These are phyloP conservation scores for Scaptomyza hsui DNA, from an alignment of 1,140 invertebrate species.

Conservation along the genomic window DNA sequence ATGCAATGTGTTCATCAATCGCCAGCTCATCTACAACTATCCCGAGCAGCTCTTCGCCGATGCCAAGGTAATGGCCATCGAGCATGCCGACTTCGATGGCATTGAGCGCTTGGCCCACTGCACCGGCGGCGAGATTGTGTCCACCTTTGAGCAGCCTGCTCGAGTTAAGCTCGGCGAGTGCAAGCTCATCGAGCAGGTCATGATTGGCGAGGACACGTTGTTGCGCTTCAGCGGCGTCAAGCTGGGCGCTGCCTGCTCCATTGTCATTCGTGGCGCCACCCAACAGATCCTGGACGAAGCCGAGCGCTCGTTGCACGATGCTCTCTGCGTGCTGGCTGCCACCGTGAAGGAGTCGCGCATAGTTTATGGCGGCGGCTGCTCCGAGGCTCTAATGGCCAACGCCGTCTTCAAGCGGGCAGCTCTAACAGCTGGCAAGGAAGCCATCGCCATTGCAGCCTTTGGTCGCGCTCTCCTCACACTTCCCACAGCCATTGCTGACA, in stretches of 20 bases:
- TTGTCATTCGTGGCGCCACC: conserved; percentile 98
- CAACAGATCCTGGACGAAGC: conserved; percentile 99
- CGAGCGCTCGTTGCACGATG: conserved; percentile 98
- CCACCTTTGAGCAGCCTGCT: conserved; percentile 98
- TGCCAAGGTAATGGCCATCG: conserved; percentile 99
- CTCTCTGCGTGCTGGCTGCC: conserved; percentile 97
- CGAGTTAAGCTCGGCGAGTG: conserved; percentile 96
- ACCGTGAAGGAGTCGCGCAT: conserved; percentile 97
- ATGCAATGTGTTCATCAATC: conserved; percentile 99
- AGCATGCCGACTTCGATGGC: conserved; percentile 99
- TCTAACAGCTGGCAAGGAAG: conserved; percentile 97
- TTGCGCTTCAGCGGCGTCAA: conserved; percentile 97
- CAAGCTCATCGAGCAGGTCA: conserved; percentile 97
- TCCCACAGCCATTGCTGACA: conserved; percentile 98
- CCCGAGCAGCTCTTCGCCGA: conserved; percentile 99
- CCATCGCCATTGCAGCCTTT: conserved; percentile 98
- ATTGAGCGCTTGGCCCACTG: conserved; percentile 98
- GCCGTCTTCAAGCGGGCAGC: conserved; percentile 93
- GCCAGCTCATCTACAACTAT: conserved; percentile 99
- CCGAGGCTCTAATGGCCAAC: conserved; percentile 98
- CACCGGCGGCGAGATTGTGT: conserved; percentile 99
- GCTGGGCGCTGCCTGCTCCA: conserved; percentile 97
- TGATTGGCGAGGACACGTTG: conserved; percentile 99
- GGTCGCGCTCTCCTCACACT: conserved; percentile 93
- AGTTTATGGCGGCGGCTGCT: conserved; percentile 96